Conservation (phyloP, 2,797 vertebrate genomes). For the Acrossocheilus fasciatus region DNA sequence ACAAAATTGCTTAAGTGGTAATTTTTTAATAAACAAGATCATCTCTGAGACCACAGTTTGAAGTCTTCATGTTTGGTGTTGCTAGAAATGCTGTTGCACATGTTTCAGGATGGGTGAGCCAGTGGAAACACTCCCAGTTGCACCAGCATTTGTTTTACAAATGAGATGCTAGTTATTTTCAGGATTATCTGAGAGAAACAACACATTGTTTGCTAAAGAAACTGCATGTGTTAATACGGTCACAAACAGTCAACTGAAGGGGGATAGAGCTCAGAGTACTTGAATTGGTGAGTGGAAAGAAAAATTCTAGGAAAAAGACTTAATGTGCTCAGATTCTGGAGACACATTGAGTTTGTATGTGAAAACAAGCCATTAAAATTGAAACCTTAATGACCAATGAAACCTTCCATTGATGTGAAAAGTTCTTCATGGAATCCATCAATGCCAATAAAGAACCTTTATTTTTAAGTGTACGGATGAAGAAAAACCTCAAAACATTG, state of each 20-base stretch:
- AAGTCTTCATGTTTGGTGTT: neutral
- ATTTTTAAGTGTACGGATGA: neutral
- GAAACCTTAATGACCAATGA: no score
- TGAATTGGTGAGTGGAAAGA: neutral
- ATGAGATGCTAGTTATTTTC: neutral
- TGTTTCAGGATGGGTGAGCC: constrained; percentile 18
- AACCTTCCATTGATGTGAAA: neutral
- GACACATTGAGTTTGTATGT: neutral
- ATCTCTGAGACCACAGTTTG: neutral
- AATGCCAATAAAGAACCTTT: neutral
- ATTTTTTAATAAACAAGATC: neutral
- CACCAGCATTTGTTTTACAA: constrained; percentile 20
- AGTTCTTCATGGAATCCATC: neutral
- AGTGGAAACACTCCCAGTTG: neutral
- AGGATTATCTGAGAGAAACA: neutral
- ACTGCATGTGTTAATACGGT: neutral
- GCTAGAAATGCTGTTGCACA: neutral
- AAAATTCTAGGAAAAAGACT: neutral
- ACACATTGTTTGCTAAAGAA: neutral
- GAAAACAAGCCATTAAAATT: neutral
- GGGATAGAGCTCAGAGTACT: neutral
- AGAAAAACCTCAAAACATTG: neutral
- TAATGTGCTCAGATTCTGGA: neutral
- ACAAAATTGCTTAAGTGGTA: neutral
- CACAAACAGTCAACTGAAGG: constrained; percentile 2